phyloP scores from a whole-genome alignment of 92 coral and sea anemone genomes.

The Blastomussa wellsi region DNA sequence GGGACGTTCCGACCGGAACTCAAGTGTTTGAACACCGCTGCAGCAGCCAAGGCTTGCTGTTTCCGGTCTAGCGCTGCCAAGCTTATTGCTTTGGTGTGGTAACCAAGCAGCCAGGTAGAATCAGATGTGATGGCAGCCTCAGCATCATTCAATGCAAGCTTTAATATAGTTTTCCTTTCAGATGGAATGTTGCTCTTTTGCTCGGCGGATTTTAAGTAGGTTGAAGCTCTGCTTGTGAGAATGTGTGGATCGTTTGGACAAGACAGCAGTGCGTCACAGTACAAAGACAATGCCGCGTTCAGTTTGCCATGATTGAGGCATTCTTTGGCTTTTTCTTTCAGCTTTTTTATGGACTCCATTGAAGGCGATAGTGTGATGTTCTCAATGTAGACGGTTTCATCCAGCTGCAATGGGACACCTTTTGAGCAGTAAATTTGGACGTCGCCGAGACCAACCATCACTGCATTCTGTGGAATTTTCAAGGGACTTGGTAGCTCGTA shows the following conservation, averaged over 20 bases:
- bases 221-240: slow-evolving; percentile 13
- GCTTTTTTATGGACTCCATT: not conserved
- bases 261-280: not conserved
- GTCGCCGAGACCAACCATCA: slow-evolving; percentile 17
- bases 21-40: slow-evolving; percentile 25
- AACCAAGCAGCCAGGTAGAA: slow-evolving; percentile 21
- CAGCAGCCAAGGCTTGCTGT: slow-evolving; percentile 23
- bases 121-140: slow-evolving; percentile 11
- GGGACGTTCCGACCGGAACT: slow-evolving; percentile 5
- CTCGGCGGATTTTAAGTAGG: slow-evolving; percentile 11
- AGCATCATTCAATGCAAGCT: slow-evolving; percentile 19
- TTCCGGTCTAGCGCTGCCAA: slow-evolving; percentile 18
- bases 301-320: not conserved
- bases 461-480: not conserved
- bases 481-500: slow-evolving; percentile 7
- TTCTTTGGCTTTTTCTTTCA: slow-evolving; percentile 5
- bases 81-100: not conserved
- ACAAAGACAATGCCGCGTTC: not conserved
- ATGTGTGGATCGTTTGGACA: slow-evolving; percentile 20
- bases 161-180: not conserved
- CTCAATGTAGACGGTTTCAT: slow-evolving; percentile 21
- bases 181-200: not conserved
- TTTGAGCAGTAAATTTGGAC: slow-evolving; percentile 2
- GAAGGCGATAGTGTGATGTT: slow-evolving; percentile 17
- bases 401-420: not conserved